phyloP scores from a whole-genome alignment of 2,888 invertebrate species.

The Clitarchus hookeri region DNA sequence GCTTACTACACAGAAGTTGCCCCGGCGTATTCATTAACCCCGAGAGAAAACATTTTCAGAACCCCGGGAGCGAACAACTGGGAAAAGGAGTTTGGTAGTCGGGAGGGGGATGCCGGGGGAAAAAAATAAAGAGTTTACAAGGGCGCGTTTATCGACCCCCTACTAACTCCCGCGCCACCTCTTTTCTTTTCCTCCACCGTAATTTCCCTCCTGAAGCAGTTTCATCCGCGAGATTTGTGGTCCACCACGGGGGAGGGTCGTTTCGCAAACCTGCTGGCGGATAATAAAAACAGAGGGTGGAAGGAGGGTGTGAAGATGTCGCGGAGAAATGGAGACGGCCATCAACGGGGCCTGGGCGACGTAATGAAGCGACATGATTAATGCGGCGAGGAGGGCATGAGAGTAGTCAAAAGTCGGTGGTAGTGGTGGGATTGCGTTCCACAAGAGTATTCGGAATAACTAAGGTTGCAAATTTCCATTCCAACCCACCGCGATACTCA shows the following conservation, averaged over 20 bases:
- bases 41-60: constrained; percentile 1
- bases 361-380: constrained; percentile 3
- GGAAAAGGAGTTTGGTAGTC: neutral
- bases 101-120: neutral
- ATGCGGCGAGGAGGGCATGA: neutral
- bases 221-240: constrained; percentile 14
- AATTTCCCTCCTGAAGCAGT: constrained; percentile 8
- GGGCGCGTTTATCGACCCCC: constrained; percentile 14
- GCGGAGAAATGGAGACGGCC: constrained; percentile 5
- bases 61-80: neutral
- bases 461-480: neutral
- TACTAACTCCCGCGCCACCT: neutral
- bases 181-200: neutral
- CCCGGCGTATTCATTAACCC: neutral
- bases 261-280: neutral
- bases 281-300: neutral
- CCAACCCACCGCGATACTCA: too few relatives aligned
- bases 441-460: neutral
- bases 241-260: neutral
- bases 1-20: neutral
- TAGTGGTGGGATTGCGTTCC: neutral
- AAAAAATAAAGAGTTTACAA: constrained; percentile 10
- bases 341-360: neutral
- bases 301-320: neutral
- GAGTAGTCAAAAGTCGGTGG: neutral